Conservation (phyloP, 2,888 invertebrate species). For the Drosophila tanythrix region DNA sequence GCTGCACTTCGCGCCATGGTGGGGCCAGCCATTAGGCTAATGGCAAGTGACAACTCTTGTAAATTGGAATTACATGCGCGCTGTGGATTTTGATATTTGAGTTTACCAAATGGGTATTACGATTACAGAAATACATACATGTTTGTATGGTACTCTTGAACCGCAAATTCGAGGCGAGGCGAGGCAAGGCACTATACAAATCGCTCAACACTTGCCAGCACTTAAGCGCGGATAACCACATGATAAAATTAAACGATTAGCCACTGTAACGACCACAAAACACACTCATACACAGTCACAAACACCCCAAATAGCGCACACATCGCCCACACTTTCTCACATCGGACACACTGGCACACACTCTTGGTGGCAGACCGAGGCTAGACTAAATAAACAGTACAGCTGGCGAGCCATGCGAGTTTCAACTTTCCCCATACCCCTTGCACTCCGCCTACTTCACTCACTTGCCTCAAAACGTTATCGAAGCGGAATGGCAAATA, state of each 20-base stretch:
- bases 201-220: constrained; percentile 74
- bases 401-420: constrained; percentile 57
- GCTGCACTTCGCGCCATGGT: constrained; percentile 26
- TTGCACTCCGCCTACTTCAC: background rate
- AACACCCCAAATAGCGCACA: background rate
- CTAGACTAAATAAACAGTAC: constrained; percentile 73
- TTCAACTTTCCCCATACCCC: constrained; percentile 16
- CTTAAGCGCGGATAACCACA: constrained; percentile 77
- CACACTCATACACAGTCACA: constrained; percentile 17
- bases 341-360: constrained; percentile 19
- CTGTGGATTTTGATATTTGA: constrained; percentile 22
- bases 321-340: background rate
- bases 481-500: constrained; percentile 31
- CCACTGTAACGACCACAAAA: constrained; percentile 48
- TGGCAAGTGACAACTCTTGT: constrained; percentile 44
- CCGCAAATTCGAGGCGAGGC: constrained; percentile 30
- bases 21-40: constrained; percentile 51
- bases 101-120: constrained; percentile 1
- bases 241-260: constrained; percentile 79
- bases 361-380: constrained; percentile 42
- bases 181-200: constrained; percentile 50
- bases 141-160: constrained; percentile 1
- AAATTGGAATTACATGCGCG: constrained; percentile 46
- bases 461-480: constrained; percentile 31
- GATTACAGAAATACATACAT: background rate